phyloP scores from a whole-genome alignment of 2,797 vertebrate species.

The Sebastiscus tertius region DNA sequence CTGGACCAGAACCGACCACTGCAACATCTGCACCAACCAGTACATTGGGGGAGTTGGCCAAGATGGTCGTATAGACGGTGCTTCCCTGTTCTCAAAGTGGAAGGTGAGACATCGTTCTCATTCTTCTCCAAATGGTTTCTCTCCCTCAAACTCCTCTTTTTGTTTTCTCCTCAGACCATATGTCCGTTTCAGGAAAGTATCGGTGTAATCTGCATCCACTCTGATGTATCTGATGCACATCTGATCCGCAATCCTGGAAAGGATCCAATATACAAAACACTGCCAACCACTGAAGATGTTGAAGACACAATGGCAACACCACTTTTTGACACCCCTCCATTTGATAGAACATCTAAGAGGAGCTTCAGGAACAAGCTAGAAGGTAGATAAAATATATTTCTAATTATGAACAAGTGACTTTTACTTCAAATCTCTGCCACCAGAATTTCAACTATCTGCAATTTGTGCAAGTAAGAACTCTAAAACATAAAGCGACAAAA shows the following conservation, averaged over 20 bases:
- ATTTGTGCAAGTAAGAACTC: not conserved
- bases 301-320: not conserved
- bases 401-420: not conserved
- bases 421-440: not conserved
- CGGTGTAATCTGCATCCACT: conserved; percentile 4
- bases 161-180: conserved; percentile 7
- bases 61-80: conserved; percentile 3
- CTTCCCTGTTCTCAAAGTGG: conserved; percentile 13
- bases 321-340: conserved; percentile 28
- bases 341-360: not conserved
- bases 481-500: not conserved
- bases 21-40: conserved; percentile 42
- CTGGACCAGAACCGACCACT: conserved; percentile 32
- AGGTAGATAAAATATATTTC: conserved; percentile 15
- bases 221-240: not conserved
- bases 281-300: conserved; percentile 24
- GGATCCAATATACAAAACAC: not conserved
- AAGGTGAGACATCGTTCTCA: not conserved
- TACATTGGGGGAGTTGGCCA: conserved; percentile 23
- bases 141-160: not conserved
- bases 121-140: not conserved
- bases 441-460: not conserved
- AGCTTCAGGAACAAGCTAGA: conserved; percentile 47
- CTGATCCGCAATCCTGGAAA: conserved; percentile 35
- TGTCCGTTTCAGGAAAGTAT: conserved; percentile 21